These are phyloP conservation scores for Mohoua ochrocephala DNA, from an alignment of 2,113 vertebrate species.

Conservation along the genomic window DNA sequence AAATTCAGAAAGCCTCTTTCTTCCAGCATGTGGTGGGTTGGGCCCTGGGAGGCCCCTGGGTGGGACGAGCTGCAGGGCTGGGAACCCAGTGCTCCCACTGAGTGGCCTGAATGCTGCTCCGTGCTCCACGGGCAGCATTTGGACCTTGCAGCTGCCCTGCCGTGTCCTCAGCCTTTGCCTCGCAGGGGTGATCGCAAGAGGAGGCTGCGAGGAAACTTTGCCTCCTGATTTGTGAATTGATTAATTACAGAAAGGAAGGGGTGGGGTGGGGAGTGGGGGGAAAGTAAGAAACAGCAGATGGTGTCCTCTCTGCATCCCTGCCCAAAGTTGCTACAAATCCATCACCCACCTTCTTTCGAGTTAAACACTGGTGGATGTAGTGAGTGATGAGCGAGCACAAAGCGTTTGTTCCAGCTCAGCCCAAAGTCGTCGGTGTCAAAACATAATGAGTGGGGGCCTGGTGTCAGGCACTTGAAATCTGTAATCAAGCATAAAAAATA, in stretches of 20 bases:
- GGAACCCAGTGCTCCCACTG: neutral
- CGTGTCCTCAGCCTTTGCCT: neutral
- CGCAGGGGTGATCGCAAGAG: accelerated
- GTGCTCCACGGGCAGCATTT: neutral
- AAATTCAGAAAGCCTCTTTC: neutral
- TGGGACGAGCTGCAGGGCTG: neutral
- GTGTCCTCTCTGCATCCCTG: slow-evolving; percentile 15
- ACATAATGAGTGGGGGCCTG: neutral
- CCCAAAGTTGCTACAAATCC: neutral
- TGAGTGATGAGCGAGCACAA: neutral
- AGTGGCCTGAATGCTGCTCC: neutral
- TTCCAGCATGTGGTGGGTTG: neutral
- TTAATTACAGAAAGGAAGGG: neutral
- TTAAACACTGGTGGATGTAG: neutral
- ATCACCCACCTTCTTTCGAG: neutral
- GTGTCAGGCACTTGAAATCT: neutral
- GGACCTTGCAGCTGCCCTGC: neutral
- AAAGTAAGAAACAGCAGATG: neutral
- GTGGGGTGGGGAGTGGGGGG: neutral
- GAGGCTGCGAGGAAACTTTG: neutral
- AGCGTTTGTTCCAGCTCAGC: neutral
- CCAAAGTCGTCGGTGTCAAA: neutral
- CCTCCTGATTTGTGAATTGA: neutral
- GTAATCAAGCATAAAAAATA: neutral
- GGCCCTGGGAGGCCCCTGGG: neutral